These are phyloP conservation scores for Cerastoderma edule DNA, from an alignment of 2,888 invertebrate species.

Conservation along the genomic window DNA sequence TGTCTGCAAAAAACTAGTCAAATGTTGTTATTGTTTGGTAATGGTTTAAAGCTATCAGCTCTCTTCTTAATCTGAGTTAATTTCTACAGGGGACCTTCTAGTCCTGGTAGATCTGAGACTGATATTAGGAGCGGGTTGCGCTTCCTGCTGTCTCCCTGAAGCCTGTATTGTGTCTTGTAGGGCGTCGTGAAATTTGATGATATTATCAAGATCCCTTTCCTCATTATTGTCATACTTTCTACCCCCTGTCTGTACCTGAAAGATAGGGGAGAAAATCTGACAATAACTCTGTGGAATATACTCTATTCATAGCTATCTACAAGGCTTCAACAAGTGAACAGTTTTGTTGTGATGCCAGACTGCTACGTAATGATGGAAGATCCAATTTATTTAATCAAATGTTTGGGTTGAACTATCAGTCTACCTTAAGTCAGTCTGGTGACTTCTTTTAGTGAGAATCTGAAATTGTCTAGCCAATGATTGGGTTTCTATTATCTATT, in stretches of 20 bases:
- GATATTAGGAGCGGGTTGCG: slow-evolving; percentile 3
- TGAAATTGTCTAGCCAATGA: too few species aligned
- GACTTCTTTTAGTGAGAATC: too few species aligned
- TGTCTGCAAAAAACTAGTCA: neutral
- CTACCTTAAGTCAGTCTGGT: too few species aligned
- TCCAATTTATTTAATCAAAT: too few species aligned
- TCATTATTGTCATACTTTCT: slow-evolving; percentile 54
- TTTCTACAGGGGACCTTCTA: slow-evolving; percentile 21
- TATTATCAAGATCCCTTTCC: slow-evolving; percentile 62
- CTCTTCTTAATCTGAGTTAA: slow-evolving; percentile 21
- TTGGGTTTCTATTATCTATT: too few species aligned
- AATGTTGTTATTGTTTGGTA: neutral
- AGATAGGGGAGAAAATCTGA: slow-evolving; percentile 61
- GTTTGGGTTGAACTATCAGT: too few species aligned
- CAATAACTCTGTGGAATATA: slow-evolving; percentile 2
- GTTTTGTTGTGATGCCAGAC: too few species aligned
- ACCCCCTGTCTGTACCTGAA: slow-evolving; percentile 63
- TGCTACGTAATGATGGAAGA: too few species aligned
- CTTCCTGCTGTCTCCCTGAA: neutral
- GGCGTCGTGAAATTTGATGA: slow-evolving; percentile 68
- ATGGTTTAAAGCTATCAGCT: neutral
- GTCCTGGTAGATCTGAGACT: neutral
- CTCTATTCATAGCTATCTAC: too few species aligned
- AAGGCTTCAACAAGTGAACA: too few species aligned
- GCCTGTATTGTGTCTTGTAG: slow-evolving; percentile 46